phyloP scores from a whole-genome alignment of 1,140 invertebrate species.

The Leptopilina clavipes region DNA sequence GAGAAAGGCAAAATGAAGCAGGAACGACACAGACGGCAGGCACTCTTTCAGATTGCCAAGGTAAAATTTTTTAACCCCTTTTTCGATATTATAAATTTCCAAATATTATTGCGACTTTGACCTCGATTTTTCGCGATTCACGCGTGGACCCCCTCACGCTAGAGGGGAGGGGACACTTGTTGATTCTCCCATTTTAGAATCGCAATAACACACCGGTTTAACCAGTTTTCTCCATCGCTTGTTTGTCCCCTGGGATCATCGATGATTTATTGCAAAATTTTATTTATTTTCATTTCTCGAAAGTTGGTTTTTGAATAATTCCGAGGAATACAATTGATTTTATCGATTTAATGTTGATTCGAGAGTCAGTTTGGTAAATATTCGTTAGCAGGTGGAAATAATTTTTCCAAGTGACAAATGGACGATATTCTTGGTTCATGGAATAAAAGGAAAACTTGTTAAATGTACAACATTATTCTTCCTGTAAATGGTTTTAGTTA shows the following conservation, averaged over 20 bases:
- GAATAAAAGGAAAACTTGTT: too few species aligned
- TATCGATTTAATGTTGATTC: too few species aligned
- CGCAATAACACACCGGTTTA: not conserved
- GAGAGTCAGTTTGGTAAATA: too few species aligned
- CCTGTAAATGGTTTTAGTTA: not conserved
- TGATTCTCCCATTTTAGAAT: not conserved
- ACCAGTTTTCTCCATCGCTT: slow-evolving; percentile 14
- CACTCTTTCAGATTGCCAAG: slow-evolving; percentile 78
- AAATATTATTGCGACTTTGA: not conserved
- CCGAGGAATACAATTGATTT: too few species aligned
- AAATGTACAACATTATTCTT: not conserved
- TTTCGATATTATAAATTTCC: not conserved
- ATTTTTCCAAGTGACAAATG: not conserved
- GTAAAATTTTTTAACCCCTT: slow-evolving; percentile 64
- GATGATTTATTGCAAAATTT: not conserved
- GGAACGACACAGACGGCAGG: slow-evolving; percentile 68
- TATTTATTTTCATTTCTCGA: too few species aligned
- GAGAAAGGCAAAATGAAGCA: slow-evolving; percentile 69
- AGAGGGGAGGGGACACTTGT: slow-evolving; percentile 6
- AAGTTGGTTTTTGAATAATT: too few species aligned
- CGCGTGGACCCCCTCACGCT: not conserved
- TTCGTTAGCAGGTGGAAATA: too few species aligned
- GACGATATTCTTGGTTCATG: not conserved
- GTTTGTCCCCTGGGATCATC: not conserved
- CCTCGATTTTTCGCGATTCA: slow-evolving; percentile 20